phyloP scores from a whole-genome alignment of 2,113 vertebrate species.

The Aramus guarauna region DNA sequence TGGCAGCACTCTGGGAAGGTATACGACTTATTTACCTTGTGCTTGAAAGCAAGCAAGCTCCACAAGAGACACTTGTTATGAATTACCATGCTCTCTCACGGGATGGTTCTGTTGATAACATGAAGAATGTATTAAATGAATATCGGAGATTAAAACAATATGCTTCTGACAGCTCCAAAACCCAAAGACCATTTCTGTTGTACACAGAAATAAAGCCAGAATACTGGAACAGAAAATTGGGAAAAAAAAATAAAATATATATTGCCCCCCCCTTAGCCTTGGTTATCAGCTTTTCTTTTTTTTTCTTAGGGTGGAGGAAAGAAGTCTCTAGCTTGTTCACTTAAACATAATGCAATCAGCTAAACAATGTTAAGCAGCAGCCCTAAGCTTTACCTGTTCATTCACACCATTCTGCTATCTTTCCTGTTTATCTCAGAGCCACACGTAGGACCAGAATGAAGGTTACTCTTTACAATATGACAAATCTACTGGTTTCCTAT shows the following conservation, averaged over 20 bases:
- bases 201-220: not conserved
- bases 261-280: not conserved
- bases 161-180: constrained; percentile 3
- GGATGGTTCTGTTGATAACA: constrained; percentile 29
- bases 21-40: not conserved
- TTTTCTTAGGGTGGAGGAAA: not conserved
- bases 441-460: not conserved
- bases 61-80: constrained; percentile 28
- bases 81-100: constrained; percentile 19
- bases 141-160: constrained; percentile 31
- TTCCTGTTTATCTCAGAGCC: constrained; percentile 67
- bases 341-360: not conserved
- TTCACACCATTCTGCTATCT: constrained; percentile 63
- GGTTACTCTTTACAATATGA: constrained; percentile 7
- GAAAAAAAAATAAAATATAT: not conserved
- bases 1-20: not conserved
- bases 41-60: not conserved
- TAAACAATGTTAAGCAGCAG: not conserved
- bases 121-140: constrained; percentile 22
- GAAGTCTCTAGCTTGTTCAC: not conserved
- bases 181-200: not conserved
- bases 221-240: not conserved
- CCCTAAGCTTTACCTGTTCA: not conserved
- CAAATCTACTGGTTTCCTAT: constrained; percentile 39
- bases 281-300: not conserved